phyloP scores from a whole-genome alignment of 2,888 invertebrate genomes.

The Lepeophtheirus nordmannii region DNA sequence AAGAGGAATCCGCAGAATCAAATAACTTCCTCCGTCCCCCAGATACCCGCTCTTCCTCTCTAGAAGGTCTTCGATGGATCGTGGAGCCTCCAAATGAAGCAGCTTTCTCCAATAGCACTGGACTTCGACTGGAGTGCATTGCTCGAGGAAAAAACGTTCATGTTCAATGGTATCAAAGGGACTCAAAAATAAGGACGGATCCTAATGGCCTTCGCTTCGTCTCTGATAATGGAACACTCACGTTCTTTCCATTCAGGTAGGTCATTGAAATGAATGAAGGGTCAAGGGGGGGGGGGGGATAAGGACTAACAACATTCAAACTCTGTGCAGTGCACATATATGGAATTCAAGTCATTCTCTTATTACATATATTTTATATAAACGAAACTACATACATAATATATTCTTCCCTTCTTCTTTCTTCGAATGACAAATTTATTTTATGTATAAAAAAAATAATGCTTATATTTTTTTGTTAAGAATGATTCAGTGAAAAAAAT shows the following conservation, averaged over 20 bases:
- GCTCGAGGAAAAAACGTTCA: conserved; percentile 8
- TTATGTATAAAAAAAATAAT: no score
- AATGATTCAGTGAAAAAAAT: no score
- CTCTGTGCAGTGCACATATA: no score
- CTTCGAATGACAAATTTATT: no score
- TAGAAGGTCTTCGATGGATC: conserved; percentile 5
- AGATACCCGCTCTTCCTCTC: background rate
- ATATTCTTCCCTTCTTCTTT: no score
- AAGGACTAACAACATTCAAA: no score
- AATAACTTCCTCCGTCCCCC: conserved; percentile 4
- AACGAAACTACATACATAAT: no score
- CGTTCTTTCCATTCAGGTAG: conserved; percentile 10
- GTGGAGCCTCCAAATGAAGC: conserved; percentile 21
- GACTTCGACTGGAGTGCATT: conserved; percentile 16
- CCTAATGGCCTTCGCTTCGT: background rate
- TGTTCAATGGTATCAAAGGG: conserved; percentile 10
- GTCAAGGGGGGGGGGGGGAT: no score
- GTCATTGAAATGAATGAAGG: background rate
- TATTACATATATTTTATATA: no score
- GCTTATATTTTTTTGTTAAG: no score
- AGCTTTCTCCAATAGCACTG: conserved; percentile 21
- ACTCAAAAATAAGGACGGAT: background rate
- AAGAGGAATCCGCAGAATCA: background rate
- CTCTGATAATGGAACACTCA: conserved; percentile 3
- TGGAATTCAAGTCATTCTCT: no score